These are phyloP conservation scores for Trypoxylon attenuatum DNA, from an alignment of 2,888 invertebrate species.

Conservation along the genomic window DNA sequence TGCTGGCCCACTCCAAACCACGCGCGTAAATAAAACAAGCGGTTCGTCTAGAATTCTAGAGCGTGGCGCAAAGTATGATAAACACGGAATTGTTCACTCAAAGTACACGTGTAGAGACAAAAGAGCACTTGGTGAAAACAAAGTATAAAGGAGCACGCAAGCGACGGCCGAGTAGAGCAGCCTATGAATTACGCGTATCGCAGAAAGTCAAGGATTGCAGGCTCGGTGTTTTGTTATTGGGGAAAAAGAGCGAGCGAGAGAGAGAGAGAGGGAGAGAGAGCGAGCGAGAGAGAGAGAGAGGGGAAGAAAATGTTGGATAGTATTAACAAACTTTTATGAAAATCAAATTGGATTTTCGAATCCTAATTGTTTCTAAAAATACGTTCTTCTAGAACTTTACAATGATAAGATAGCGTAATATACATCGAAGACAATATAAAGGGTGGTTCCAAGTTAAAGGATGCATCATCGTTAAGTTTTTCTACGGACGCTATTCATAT, in stretches of 20 bases:
- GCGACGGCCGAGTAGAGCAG: conserved; percentile 24
- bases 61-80: conserved; percentile 18
- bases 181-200: conserved; percentile 21
- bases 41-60: conserved; percentile 20
- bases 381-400: conserved; percentile 36
- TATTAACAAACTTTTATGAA: conserved; percentile 39
- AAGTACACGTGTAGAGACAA: conserved; percentile 30
- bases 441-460: conserved; percentile 34
- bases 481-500: conserved; percentile 39
- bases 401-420: conserved; percentile 46
- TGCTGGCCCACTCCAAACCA: conserved; percentile 50
- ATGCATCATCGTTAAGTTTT: conserved; percentile 47
- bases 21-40: conserved; percentile 7
- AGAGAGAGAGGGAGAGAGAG: too few relatives aligned
- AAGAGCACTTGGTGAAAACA: conserved; percentile 52
- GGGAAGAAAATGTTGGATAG: conserved; percentile 41
- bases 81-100: conserved; percentile 29
- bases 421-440: conserved; percentile 57
- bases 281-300: too few relatives aligned
- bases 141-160: conserved; percentile 47
- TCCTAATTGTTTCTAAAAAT: conserved; percentile 47
- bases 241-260: too few relatives aligned
- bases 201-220: conserved; percentile 5
- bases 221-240: conserved; percentile 29
- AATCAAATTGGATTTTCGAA: conserved; percentile 43